Conservation (phyloP, 2,113 vertebrate species). For the Solenodon paradoxus region DNA sequence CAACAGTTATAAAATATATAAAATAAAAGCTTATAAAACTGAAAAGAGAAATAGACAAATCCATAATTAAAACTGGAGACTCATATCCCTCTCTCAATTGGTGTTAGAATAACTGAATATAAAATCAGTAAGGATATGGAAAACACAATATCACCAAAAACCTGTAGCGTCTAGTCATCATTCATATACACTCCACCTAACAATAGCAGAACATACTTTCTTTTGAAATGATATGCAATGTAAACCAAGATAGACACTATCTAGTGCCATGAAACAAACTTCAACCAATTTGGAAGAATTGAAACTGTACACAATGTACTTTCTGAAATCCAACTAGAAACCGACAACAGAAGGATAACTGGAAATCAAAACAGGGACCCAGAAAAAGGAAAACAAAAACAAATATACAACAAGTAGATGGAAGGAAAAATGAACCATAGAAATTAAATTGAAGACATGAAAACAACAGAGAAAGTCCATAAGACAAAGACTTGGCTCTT, state of each 20-base stretch:
- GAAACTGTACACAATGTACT: no score
- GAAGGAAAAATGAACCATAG: neutral
- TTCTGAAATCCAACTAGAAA: neutral
- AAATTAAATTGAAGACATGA: neutral
- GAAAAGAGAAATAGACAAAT: neutral
- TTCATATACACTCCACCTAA: neutral
- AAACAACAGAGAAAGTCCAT: neutral
- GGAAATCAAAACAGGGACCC: neutral
- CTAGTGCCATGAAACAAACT: neutral
- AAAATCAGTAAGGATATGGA: neutral
- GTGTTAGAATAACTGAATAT: neutral
- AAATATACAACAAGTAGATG: no score
- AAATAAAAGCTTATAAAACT: neutral
- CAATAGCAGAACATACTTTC: neutral
- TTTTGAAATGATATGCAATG: neutral
- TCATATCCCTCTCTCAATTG: neutral
- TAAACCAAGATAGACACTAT: neutral
- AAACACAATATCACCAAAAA: neutral
- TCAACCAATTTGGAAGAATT: neutral
- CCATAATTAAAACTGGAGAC: neutral
- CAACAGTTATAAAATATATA: neutral
- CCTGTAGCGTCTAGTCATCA: neutral
- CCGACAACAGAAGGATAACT: neutral
- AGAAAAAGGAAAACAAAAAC: neutral
- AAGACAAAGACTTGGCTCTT: neutral